A percentile compares a stretch with the other conserved stretches of the same genome.
Conservation (phyloP, 2,888 invertebrate species). For the Papilio gigon region DNA sequence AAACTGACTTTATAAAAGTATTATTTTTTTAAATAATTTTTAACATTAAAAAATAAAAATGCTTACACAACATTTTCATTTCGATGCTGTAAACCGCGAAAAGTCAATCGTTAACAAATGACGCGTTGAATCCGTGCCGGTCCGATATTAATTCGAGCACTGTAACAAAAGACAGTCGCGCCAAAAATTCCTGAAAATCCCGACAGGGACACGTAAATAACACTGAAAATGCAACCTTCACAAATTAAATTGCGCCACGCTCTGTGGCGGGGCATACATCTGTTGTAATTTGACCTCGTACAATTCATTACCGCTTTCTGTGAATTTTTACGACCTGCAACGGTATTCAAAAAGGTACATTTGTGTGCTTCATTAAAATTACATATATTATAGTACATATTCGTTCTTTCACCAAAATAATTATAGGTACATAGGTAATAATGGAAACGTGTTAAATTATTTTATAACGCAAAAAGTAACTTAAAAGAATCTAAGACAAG, state of each 20-base stretch:
- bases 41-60: neutral
- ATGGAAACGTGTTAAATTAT: neutral
- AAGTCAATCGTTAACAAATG: slow-evolving; percentile 48
- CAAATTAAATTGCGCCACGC: slow-evolving; percentile 45
- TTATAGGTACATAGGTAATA: neutral
- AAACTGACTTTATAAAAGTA: too few species aligned
- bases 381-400: neutral
- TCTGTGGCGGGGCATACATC: slow-evolving; percentile 40
- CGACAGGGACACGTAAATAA: slow-evolving; percentile 62
- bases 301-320: slow-evolving; percentile 7
- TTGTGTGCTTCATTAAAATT: neutral
- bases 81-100: slow-evolving; percentile 41
- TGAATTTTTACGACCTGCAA: neutral
- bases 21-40: neutral
- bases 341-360: neutral
- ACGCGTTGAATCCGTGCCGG: slow-evolving; percentile 49
- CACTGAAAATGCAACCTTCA: slow-evolving; percentile 59
- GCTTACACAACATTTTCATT: neutral
- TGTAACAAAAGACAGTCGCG: slow-evolving; percentile 60
- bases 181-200: slow-evolving; percentile 55
- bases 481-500: neutral
- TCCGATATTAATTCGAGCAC: slow-evolving; percentile 54
- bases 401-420: neutral
- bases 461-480: neutral
- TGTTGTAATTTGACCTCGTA: slow-evolving; percentile 23